These are phyloP conservation scores for Arctopsyche grandis DNA, from an alignment of 1,140 invertebrate species.

Conservation along the genomic window DNA sequence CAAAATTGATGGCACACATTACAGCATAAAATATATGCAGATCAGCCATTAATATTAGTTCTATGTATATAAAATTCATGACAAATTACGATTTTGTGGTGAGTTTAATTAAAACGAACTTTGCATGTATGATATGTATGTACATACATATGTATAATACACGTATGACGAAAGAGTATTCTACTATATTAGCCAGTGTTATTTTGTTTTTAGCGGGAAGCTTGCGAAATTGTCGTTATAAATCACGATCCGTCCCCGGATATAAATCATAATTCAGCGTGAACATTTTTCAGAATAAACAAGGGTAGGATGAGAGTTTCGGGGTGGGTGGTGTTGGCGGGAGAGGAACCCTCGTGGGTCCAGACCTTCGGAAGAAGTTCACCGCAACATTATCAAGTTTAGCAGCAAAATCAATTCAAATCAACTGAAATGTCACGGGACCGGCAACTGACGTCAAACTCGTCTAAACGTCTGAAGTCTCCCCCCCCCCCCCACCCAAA, in stretches of 20 bases:
- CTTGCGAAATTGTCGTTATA: conserved; percentile 42
- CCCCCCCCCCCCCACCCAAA: not conserved
- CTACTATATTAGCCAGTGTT: conserved; percentile 24
- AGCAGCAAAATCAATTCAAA: conserved; percentile 50
- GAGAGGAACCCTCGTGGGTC: conserved; percentile 7
- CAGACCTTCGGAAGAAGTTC: conserved; percentile 26
- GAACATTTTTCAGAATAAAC: conserved; percentile 48
- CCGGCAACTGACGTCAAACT: conserved; percentile 11
- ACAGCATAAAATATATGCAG: not conserved
- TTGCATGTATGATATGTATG: not conserved
- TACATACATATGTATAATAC: no score
- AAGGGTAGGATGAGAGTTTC: not conserved
- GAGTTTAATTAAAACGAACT: conserved; percentile 28
- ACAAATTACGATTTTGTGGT: no score
- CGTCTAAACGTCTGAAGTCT: not conserved
- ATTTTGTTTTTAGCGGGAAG: conserved; percentile 31
- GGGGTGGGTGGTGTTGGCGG: not conserved
- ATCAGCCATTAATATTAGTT: not conserved
- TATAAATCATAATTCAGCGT: conserved; percentile 46
- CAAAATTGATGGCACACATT: conserved; percentile 23
- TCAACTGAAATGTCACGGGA: conserved; percentile 45
- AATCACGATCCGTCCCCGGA: conserved; percentile 42
- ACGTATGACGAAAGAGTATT: not conserved
- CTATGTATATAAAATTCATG: no score
- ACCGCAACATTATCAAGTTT: conserved; percentile 43